Evolutionary conservation across 2,888 invertebrate species (phyloP), one percentile per base, ranked within the genome.

Genomic region (Drosophila flavopinicola): DNA sequence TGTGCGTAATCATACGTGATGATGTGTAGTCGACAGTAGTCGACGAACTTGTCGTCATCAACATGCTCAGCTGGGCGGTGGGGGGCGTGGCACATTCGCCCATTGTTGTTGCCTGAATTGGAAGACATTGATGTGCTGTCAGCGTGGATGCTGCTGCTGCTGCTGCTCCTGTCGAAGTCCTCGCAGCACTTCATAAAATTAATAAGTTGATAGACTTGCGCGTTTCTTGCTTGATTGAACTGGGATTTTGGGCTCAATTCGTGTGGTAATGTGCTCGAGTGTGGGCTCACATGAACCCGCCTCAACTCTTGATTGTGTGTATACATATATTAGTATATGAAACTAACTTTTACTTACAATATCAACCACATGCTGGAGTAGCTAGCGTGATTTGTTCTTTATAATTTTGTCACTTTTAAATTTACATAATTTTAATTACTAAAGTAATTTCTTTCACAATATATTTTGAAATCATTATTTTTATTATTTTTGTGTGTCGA

Each of bases 1-100:
- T 89, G 88, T 83, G 89, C 88, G 89, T 90, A 89, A 89, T 89
- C 90, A 89, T 80, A 88, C 84, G 90, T 88, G 86, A 85, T 78
- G 85, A 80, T 86, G 78, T 71, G 70, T 67, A 72, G 82, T 67
- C 51, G 51, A 20, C 51, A 17, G 66, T 44, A 42, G 69, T 69
- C 65, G 66, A 42, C 65, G 66, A 42, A 37, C 63, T 53, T 51
- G 66, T 66, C 68, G 57, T 69, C 68, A 45, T 70, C 63, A 45
- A 63, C 67, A 49, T 45, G 44, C 60, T 45, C 48, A 27, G 49
- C 47, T 44, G 38, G 30, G 48, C 25, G 54, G 17, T n/a, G 42
- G 24, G 39, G 51, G 39, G 52, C 35, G 51, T 35, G 59, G 35
- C 49, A 64, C 57, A 64, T 52, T 44, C 32, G 44, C 32, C 48